Conservation (phyloP, 2,113 vertebrate genomes). For the Dendrocopos noguchii region DNA sequence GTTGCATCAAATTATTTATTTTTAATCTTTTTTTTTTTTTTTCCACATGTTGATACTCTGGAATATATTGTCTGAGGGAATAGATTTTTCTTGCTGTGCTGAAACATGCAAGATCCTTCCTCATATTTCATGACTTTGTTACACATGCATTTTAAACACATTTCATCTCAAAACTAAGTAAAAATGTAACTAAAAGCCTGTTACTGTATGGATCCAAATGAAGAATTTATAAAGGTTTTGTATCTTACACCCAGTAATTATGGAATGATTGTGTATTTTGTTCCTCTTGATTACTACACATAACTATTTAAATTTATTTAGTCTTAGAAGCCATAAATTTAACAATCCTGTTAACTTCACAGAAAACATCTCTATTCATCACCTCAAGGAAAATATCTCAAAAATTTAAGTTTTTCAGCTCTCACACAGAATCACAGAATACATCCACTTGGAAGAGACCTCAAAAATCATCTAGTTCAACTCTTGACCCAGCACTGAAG, state of each 20-base stretch:
- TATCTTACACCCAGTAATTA: background rate
- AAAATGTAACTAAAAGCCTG: background rate
- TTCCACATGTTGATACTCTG: background rate
- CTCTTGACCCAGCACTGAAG: too few relatives aligned
- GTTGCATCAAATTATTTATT: background rate
- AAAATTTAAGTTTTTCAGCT: background rate
- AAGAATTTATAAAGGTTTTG: background rate
- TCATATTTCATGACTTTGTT: background rate
- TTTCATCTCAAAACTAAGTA: background rate
- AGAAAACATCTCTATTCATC: background rate
- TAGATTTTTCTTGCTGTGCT: fast-evolving
- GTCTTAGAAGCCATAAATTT: background rate
- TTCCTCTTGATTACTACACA: background rate
- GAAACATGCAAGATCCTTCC: background rate
- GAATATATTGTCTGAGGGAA: background rate
- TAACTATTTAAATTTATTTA: background rate
- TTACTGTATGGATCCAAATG: background rate
- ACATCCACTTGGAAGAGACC: too few relatives aligned
- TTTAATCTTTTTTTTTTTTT: background rate
- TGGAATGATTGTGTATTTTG: background rate
- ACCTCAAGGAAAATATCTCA: background rate
- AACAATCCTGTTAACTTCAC: background rate
- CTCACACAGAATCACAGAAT: background rate
- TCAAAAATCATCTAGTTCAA: too few relatives aligned
- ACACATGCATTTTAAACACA: background rate